Base-by-base conservation (phyloP, 2,888 invertebrate species). In the Caenorhabditis macrosperma region DNA sequence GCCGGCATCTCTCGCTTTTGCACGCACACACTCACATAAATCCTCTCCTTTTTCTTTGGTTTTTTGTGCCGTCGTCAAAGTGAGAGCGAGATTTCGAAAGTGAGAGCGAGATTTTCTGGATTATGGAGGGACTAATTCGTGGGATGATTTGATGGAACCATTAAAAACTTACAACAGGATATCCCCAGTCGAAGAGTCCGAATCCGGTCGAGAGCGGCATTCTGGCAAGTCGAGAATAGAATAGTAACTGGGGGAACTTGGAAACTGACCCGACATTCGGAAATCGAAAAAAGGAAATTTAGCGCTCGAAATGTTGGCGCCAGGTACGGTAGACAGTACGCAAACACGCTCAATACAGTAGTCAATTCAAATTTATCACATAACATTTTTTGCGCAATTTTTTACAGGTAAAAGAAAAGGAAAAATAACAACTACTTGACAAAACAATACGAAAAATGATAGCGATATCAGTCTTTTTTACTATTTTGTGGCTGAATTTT, bases 401-500 rank as follows among this genome's bases (percentile, higher is more conserved):
- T 33, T 33, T 9, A 33, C 33, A 33, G 9, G 33, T 33, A 33
- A 33, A 33, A 7, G 9, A 33, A 33, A 33, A 33, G 33, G 5
- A 7, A 7, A 9, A 33, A 7, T 33, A 9, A 33, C n/a, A n/a
- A n/a, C n/a, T n/a, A n/a, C n/a, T n/a, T n/a, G n/a, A n/a, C n/a
- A n/a, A n/a, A n/a, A n/a, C n/a, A n/a, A n/a, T n/a, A n/a, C n/a
- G n/a, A n/a, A n/a, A n/a, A n/a, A n/a, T n/a, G n/a, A n/a, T n/a
- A n/a, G n/a, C n/a, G n/a, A n/a, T n/a, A n/a, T n/a, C n/a, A n/a
- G n/a, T n/a, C n/a, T n/a, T n/a, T n/a, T n/a, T n/a, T n/a, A n/a
- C n/a, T n/a, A n/a, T n/a, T n/a, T n/a, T 75, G 67, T 46, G 75
- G 67, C 24, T 54, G 75, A 75, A 75, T 75, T 22, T 75, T 75